Evolutionary conservation across 2,113 vertebrate genomes (phyloP).

Genomic region (Chinchilla lanigera): DNA sequence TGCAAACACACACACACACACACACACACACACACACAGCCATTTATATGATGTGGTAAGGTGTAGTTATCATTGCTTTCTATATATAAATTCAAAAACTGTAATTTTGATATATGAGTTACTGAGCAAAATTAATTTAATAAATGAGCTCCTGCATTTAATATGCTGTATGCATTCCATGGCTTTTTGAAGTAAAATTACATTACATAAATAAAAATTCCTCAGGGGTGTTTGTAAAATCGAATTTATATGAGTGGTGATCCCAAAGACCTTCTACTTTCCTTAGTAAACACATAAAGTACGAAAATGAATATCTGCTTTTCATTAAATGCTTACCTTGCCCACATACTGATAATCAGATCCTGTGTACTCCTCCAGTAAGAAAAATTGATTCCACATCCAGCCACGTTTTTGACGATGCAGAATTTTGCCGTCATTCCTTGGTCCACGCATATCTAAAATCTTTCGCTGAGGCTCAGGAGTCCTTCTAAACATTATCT

Average conservation of each 20-base stretch:
- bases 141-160: background rate
- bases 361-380: conserved; percentile 91
- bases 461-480: conserved; percentile 81
- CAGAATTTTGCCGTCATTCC: conserved; percentile 87
- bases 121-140: background rate
- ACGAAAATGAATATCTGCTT: background rate
- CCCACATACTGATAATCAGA: conserved; percentile 91
- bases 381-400: conserved; percentile 93
- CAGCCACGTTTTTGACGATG: conserved; percentile 90
- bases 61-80: background rate
- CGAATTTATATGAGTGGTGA: background rate
- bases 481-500: conserved; percentile 88
- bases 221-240: background rate
- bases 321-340: conserved; percentile 85
- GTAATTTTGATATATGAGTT: background rate
- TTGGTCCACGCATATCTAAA: conserved; percentile 75
- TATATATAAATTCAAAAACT: background rate
- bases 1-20: background rate
- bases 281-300: background rate
- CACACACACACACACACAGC: background rate
- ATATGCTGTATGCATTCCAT: background rate
- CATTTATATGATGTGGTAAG: background rate
- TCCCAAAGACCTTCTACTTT: background rate
- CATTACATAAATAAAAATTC: background rate
- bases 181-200: background rate